Base-by-base conservation (phyloP, 2,113 vertebrate species). In the Limanda limanda region DNA sequence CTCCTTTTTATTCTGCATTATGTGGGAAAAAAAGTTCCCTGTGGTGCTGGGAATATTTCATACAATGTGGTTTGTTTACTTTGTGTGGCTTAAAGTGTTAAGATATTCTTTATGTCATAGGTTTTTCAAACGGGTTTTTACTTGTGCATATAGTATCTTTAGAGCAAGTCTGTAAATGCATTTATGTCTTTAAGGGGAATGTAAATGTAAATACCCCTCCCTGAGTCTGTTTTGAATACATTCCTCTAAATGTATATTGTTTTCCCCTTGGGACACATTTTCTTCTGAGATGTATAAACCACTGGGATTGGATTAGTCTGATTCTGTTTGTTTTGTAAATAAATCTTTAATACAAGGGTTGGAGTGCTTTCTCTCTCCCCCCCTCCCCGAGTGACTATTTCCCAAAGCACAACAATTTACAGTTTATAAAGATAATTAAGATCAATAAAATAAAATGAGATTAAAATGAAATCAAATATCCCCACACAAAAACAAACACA, bases 291-390 rank as follows among this genome's bases (percentile, higher is more conserved):
- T 62, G 55, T 47, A 56, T 48, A 75, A 17, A 59, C 20, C 35
- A 1, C 55, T 75, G 52, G 57, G 57, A 78, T 69, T 79, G 61
- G 54, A 64, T 78, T 63, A 9, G 23, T 62, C 25, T 68, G 66
- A 65, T 79, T 54, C 8, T 70, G 23, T 77, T 64, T 73, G 45
- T 72, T 73, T 64, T 90, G 83, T 89, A 89, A 91, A 89, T 91
- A 91, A 87, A 91, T 56, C 69, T 90, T 86, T 81, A 83, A 31
- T 84, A 84, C 40, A 74, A 37, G 66, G 6, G 7, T 27, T 23
- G 35, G 1, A 23, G 40, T 69, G 3, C 55, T 45, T 4, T 27
- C 25, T 27, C 25, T 27, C 25, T 27, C 25, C 4, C 25, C 5
- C 4, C 3, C 3, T 1, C 27, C 27, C 27, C 27, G 25, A 31